A percentile compares a stretch with the other conserved stretches of the same genome.
Conservation (phyloP, 2,113 vertebrate species). For the Ibidorhyncha struthersii region DNA sequence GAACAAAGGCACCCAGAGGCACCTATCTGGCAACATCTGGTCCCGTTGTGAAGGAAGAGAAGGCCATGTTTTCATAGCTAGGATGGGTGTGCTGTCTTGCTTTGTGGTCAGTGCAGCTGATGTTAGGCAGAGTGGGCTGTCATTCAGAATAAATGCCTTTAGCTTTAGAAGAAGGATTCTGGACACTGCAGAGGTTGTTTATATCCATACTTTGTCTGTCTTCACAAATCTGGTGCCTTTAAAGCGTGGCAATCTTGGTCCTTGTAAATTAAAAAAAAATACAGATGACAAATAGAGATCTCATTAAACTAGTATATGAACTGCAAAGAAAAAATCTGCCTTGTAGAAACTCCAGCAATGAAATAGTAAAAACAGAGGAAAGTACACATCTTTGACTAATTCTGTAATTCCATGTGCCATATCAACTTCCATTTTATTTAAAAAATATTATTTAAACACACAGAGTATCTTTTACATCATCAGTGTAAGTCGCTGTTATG, state of each 20-base stretch:
- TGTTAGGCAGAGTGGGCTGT: neutral
- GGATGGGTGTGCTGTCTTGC: neutral
- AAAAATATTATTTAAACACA: neutral
- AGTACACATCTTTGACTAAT: neutral
- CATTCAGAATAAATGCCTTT: neutral
- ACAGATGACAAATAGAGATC: neutral
- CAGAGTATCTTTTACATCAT: neutral
- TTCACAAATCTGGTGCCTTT: neutral
- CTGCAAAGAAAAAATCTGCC: neutral
- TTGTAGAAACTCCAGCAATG: neutral
- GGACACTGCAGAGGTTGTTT: neutral
- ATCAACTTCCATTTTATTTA: neutral
- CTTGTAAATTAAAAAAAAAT: neutral
- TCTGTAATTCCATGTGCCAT: neutral
- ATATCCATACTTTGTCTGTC: neutral
- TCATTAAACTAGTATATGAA: neutral
- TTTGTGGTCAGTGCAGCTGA: neutral
- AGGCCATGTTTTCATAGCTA: neutral
- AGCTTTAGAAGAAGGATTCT: neutral
- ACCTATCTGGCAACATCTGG: neutral
- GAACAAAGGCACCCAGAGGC: neutral
- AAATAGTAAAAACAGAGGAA: neutral
- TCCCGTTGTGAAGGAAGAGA: neutral
- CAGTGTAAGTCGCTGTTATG: neutral
- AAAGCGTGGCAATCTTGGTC: neutral